Evolutionary conservation across 2,113 vertebrate species (phyloP).

Genomic region (Eudorcas thomsonii): DNA sequence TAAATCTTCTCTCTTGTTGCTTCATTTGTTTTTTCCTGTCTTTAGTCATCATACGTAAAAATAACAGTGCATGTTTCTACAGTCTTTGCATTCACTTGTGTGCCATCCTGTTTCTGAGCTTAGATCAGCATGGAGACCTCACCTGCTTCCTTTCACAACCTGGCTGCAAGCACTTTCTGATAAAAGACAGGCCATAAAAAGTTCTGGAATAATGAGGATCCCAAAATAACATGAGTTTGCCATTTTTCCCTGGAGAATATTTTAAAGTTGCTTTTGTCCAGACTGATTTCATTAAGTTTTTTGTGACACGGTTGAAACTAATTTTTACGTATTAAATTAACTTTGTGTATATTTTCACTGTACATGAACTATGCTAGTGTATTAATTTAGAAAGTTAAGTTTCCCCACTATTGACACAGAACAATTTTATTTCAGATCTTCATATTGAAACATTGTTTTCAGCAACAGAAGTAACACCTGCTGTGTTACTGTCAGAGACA

Average conservation of each 20-base stretch:
- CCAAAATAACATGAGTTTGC: fast-evolving
- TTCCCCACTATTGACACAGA: no score
- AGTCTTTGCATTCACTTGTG: no score
- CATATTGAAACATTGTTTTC: neutral
- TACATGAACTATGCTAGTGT: no score
- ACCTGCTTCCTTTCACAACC: neutral
- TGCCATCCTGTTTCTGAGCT: fast-evolving
- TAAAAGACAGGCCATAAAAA: neutral
- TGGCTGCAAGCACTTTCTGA: fast-evolving
- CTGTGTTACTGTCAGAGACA: neutral
- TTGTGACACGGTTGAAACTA: neutral
- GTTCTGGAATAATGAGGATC: neutral
- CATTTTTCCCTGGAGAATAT: neutral
- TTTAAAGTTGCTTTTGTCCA: neutral
- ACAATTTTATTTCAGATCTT: neutral
- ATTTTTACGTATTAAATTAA: neutral
- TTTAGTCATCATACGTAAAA: neutral
- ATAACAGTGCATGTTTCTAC: fast-evolving
- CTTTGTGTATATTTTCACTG: neutral
- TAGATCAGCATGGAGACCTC: fast-evolving
- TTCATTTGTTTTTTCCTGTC: neutral
- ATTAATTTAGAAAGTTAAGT: neutral
- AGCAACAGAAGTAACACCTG: no score
- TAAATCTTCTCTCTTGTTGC: neutral
- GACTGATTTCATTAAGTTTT: neutral